Evolutionary conservation across 2,113 vertebrate species (phyloP), one percentile per base, ranked within the genome.

Genomic region (Leucopternis melanops): DNA sequence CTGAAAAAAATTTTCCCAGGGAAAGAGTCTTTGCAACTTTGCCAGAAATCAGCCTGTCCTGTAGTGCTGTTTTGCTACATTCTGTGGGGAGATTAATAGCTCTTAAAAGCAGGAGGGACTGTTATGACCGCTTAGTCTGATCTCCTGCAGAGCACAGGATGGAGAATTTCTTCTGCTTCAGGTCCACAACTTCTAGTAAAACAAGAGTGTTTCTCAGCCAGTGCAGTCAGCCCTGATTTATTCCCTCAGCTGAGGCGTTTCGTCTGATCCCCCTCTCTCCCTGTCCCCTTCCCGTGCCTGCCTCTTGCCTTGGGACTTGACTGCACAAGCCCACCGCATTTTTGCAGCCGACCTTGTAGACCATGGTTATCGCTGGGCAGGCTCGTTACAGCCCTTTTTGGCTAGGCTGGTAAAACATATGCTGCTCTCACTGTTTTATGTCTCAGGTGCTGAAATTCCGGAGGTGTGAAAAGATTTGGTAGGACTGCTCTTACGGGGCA

Each of bases 31-130:
- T 77, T 65, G 88, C 94, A 94, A 63, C 61, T 75, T 92, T 92
- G 91, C 94, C 96, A 96, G 91, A 59, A 92, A 87, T 86, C 83
- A 79, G 91, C 88, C 69, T 84, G 92, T 96, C 95, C 90, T 78
- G 82, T 66, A 62, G 90, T 40, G 92, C 92, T 93, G 92, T 94
- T 93, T 82, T 93, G 92, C 80, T 96, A 42, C 77, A 6, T 91
- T 91, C 81, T 97, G 81, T 19, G 50, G 32, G 31, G 92, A 95
- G 95, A 97, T 91, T 94, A 96, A 96, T 94, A 77, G 97, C 74
- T 92, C 91, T 91, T 94, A 95, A 95, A 96, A 96, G 81, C 93
- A 82, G 89, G 93, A 95, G 95, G 95, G 97, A 95, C 95, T 87
- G 86, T 97, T 94, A 91, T 31, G 89, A 95, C 83, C 58, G 13